These are phyloP conservation scores for Teleogryllus occipitalis DNA, from an alignment of 1,140 invertebrate species.

Conservation along the genomic window DNA sequence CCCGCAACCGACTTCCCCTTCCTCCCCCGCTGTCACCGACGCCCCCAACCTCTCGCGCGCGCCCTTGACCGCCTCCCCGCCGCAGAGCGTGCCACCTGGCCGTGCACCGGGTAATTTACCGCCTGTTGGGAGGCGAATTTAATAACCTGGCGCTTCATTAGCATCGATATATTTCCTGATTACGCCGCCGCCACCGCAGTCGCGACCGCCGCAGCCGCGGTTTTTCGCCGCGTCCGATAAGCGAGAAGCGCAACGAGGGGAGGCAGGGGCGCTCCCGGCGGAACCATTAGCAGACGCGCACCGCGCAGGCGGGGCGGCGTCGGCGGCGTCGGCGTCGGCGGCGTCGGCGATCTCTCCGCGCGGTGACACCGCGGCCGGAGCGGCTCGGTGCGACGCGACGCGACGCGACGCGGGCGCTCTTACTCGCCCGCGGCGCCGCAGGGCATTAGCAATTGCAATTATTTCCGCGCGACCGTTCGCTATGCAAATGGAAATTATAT, in stretches of 20 bases:
- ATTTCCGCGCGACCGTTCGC: background rate
- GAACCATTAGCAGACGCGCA: background rate
- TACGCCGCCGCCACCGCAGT: background rate
- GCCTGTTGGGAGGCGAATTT: background rate
- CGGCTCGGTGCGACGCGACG: background rate
- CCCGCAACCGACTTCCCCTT: no score
- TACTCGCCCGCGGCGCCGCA: background rate
- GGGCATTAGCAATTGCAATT: background rate
- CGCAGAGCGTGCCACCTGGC: background rate
- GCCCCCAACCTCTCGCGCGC: no score
- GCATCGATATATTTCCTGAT: background rate
- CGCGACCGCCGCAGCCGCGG: no score
- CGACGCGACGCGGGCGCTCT: background rate
- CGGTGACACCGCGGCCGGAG: background rate
- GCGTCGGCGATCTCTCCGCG: background rate
- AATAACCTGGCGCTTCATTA: slow-evolving; percentile 4
- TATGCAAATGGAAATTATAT: slow-evolving; percentile 2
- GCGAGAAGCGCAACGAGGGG: background rate
- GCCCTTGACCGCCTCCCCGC: background rate
- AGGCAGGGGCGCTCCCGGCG: background rate
- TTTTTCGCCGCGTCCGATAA: background rate
- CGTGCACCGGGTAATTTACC: background rate
- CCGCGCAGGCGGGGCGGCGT: background rate
- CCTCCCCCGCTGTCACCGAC: no score
- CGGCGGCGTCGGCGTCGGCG: no score